phyloP scores from a whole-genome alignment of 1,140 invertebrate species.

The Panulirus ornatus region DNA sequence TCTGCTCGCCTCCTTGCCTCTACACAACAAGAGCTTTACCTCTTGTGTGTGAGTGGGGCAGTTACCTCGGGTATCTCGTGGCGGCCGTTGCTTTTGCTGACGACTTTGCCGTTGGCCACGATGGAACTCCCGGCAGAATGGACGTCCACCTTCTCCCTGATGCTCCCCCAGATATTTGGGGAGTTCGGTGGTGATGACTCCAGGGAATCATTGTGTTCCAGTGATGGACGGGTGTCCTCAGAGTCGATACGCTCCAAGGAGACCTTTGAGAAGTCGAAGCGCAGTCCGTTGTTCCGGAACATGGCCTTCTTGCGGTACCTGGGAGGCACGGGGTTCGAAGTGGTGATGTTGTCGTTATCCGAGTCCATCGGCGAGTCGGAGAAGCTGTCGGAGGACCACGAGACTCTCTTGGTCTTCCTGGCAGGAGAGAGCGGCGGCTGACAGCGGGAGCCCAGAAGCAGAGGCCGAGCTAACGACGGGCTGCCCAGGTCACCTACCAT shows the following conservation, averaged over 20 bases:
- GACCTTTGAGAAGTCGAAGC: constrained; percentile 56
- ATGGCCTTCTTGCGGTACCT: constrained; percentile 55
- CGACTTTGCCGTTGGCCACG: constrained; percentile 41
- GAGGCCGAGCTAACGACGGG: constrained; percentile 61
- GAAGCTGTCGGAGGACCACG: constrained; percentile 73
- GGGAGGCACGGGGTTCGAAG: neutral
- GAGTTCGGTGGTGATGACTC: constrained; percentile 1
- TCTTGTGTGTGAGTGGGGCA: neutral
- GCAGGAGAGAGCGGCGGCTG: constrained; percentile 60
- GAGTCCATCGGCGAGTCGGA: constrained; percentile 67
- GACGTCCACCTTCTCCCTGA: neutral
- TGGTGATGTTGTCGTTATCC: constrained; percentile 29
- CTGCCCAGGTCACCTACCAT: constrained; percentile 58
- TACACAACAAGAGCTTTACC: neutral
- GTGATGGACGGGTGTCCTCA: constrained; percentile 36
- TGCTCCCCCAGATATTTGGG: neutral
- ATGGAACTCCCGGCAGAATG: neutral
- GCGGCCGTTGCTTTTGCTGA: constrained; percentile 34
- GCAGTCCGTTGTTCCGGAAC: constrained; percentile 57
- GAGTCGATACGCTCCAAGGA: constrained; percentile 66
- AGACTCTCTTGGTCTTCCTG: constrained; percentile 67
- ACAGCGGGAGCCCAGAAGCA: constrained; percentile 30
- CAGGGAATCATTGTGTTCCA: neutral
- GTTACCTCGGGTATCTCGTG: neutral
- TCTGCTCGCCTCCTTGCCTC: neutral